Conservation (phyloP, 1,140 invertebrate genomes). For the Papilio glaucus region DNA sequence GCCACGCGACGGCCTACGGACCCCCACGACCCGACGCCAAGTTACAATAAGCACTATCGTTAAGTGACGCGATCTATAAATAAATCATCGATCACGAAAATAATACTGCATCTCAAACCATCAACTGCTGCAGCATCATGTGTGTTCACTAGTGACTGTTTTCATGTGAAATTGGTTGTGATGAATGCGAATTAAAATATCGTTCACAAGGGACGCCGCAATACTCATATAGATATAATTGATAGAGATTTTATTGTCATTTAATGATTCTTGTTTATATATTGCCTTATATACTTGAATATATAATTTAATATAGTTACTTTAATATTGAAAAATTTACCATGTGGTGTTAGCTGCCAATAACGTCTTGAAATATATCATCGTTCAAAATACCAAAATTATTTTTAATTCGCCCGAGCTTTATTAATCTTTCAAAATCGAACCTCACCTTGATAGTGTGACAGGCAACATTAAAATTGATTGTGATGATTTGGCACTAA, state of each 20-base stretch:
- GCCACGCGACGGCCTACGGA: constrained; percentile 88
- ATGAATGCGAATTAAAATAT: neutral
- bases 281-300: constrained; percentile 13
- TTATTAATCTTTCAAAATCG: neutral
- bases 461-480: too few species aligned
- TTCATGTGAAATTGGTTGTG: neutral
- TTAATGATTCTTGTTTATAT: constrained; percentile 24
- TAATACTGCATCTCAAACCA: constrained; percentile 1
- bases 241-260: constrained; percentile 17
- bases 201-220: constrained; percentile 12
- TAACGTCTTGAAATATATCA: constrained; percentile 20
- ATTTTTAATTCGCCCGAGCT: neutral
- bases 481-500: too few species aligned
- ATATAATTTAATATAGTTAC: constrained; percentile 19
- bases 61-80: constrained; percentile 40
- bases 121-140: neutral
- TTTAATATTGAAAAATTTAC: constrained; percentile 3
- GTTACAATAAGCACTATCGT: constrained; percentile 43
- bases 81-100: constrained; percentile 9
- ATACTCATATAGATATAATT: constrained; percentile 26
- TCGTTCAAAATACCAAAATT: constrained; percentile 11
- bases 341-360: constrained; percentile 13
- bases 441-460: too few species aligned
- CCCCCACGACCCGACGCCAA: constrained; percentile 67
- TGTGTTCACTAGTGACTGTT: constrained; percentile 4